A percentile compares a stretch with the other conserved stretches of the same genome.
These are phyloP conservation scores for Nebria ingens DNA, from an alignment of 1,140 invertebrate genomes.

Conservation along the genomic window DNA sequence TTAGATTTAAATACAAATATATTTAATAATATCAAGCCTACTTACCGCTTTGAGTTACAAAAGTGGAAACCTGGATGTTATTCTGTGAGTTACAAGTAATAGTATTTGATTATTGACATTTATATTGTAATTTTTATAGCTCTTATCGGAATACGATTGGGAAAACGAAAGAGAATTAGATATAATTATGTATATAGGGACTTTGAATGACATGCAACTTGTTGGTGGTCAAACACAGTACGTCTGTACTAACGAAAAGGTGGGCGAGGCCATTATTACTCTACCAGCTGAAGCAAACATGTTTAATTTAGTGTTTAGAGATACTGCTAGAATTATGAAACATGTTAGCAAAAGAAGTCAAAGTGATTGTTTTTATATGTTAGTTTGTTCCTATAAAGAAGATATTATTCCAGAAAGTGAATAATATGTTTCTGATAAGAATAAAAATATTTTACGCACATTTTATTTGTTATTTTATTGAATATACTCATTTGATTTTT, in stretches of 20 bases:
- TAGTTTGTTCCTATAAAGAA: constrained; percentile 43
- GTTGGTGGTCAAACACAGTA: constrained; percentile 41
- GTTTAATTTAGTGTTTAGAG: constrained; percentile 56
- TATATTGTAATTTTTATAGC: constrained; percentile 25
- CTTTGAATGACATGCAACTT: constrained; percentile 27
- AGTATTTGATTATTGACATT: constrained; percentile 16
- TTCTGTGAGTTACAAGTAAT: constrained; percentile 36
- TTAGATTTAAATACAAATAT: constrained; percentile 39
- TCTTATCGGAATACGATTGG: constrained; percentile 36
- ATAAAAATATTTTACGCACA: background rate
- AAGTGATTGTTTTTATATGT: constrained; percentile 38
- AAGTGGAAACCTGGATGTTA: constrained; percentile 55
- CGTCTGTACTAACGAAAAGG: constrained; percentile 39
- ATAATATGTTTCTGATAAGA: too few relatives aligned
- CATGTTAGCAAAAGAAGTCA: constrained; percentile 45
- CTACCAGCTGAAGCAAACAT: constrained; percentile 49
- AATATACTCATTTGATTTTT: too few relatives aligned
- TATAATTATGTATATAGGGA: constrained; percentile 44
- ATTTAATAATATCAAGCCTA: constrained; percentile 31
- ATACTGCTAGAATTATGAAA: constrained; percentile 50
- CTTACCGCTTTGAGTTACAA: constrained; percentile 49
- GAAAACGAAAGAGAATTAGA: constrained; percentile 43
- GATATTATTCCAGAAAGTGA: too few relatives aligned
- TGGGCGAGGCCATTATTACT: constrained; percentile 36
- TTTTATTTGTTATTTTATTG: too few relatives aligned